Base-by-base conservation (phyloP, 30 jellyfish, hydroid and myxozoan genomes). In the Cassiopea xamachana region DNA sequence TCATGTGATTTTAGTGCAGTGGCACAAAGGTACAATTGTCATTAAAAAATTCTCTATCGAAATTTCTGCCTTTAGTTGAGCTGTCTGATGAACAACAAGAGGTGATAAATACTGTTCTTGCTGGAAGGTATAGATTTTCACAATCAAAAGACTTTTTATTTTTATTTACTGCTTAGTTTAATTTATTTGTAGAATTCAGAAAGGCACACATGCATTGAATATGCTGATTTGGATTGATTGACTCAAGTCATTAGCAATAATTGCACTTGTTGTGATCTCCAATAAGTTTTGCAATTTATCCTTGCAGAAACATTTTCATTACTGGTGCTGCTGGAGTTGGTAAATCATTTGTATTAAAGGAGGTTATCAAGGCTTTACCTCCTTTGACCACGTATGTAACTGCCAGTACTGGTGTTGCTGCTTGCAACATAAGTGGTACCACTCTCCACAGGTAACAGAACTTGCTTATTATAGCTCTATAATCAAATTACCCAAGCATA, bases 311-410 rank as follows among this genome's bases (percentile, higher is more conserved):
- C 69, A 83, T 92, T 9, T 92, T 92, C 79, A 85, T 92, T 68
- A 92, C 98, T 46, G 98, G 98, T 70, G 88, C 98, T 62, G 98
- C 98, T 58, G 98, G 98, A 43, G 98, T 92, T 85, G 98, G 98
- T 1, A 92, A 92, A 58, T 92, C 98, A 58, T 92, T 85, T 81
- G 73, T 81, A 7, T 60, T 92, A 9, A 92, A 79, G 27, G 90
- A 86, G 77, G 83, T 92, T 6, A 92, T 92, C 64, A 86, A 92
- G 49, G 18, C 43, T 43, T 69, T 85, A 13, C 94, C 98, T 10
- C 77, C 78, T 44, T 13, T 12, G 44, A 12, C 88, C 48, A 82
- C 91, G 19, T 81, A 80, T 86, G 92, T 92, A 10, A 92, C 98
- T n/a, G 98, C 98, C 12, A 92, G 98, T 61, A 92, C 98, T 9